Evolutionary conservation across 2,888 invertebrate species (phyloP).

Genomic region (Mactromeris polynyma): DNA sequence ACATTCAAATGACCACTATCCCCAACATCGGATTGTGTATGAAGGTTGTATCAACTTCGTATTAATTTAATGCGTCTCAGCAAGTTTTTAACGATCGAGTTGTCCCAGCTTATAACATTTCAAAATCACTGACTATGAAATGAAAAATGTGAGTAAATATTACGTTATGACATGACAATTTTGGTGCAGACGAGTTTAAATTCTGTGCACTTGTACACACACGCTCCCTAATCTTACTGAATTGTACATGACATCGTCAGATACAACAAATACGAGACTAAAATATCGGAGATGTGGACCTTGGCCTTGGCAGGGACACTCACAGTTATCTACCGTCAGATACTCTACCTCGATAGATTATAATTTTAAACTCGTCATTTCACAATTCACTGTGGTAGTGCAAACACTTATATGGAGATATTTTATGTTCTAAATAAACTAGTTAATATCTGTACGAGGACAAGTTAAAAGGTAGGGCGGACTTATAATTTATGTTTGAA

Average conservation of each 20-base stretch:
- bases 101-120: too few species aligned
- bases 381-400: background rate
- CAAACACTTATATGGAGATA: background rate
- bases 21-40: too few species aligned
- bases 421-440: background rate
- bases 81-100: too few species aligned
- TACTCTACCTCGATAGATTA: background rate
- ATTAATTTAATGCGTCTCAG: too few species aligned
- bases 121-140: too few species aligned
- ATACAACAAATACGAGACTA: background rate
- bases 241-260: background rate
- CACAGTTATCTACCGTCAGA: background rate
- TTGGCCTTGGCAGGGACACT: background rate
- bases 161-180: background rate
- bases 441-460: background rate
- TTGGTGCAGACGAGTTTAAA: background rate
- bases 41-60: too few species aligned
- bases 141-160: too few species aligned
- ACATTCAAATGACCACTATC: too few species aligned
- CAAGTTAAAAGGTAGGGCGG: background rate
- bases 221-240: background rate
- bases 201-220: background rate
- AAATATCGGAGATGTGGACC: background rate
- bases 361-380: background rate
- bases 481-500: too few species aligned